Conservation (phyloP, 2,888 invertebrate genomes). For the Cylloceria caligata region DNA sequence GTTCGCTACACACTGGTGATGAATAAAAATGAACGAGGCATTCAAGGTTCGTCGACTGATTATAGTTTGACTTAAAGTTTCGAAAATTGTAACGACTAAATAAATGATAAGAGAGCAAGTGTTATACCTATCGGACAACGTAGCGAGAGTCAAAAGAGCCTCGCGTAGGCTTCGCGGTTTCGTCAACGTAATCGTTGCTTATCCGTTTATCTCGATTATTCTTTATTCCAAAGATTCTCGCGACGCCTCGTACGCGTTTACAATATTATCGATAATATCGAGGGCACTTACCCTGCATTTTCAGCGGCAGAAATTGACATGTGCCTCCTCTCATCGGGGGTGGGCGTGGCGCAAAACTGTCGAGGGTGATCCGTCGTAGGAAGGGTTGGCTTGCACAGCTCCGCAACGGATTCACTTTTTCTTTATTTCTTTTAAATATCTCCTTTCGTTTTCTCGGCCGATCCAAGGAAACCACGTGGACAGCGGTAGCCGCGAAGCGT, state of each 20-base stretch:
- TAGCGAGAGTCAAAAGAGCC: too few species aligned
- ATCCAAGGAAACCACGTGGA: neutral
- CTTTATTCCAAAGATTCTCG: neutral
- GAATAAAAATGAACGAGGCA: conserved; percentile 14
- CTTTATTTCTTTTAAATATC: conserved; percentile 10
- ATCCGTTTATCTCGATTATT: neutral
- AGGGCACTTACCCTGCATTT: conserved; percentile 87
- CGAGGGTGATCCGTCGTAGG: conserved; percentile 87
- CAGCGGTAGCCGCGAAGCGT: neutral
- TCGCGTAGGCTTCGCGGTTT: too few species aligned
- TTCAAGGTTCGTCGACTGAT: neutral
- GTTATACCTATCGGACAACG: neutral
- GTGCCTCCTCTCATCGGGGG: conserved; percentile 88
- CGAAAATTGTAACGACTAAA: neutral
- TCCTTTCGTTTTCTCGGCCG: neutral
- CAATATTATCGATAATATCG: conserved; percentile 19
- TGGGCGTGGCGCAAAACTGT: conserved; percentile 86
- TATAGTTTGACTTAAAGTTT: neutral
- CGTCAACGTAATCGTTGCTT: too few species aligned
- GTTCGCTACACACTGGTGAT: neutral
- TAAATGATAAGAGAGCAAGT: neutral
- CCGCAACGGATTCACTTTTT: conserved; percentile 37
- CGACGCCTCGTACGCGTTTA: neutral
- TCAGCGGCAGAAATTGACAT: conserved; percentile 88
- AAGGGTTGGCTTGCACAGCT: conserved; percentile 31